Evolutionary conservation across 1,140 invertebrate genomes (phyloP), one percentile per base, ranked within the genome.

Genomic region (Thrips palmi): DNA sequence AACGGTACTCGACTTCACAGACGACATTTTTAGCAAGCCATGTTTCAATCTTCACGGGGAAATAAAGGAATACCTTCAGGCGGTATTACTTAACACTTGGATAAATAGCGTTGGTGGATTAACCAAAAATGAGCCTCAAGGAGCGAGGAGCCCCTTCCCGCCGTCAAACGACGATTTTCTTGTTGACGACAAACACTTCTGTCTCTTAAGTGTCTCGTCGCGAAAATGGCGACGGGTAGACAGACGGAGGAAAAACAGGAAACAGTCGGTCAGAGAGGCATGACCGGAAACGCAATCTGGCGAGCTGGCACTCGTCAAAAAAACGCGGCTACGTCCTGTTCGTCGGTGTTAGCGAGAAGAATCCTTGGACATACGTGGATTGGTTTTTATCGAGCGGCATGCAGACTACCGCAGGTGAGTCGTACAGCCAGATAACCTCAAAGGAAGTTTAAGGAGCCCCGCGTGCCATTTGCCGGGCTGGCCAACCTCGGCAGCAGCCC

Each of bases 11-110:
- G 64, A 59, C 57, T 68, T 68, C 64, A 69, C 56, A 54, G 59
- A 59, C 70, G 66, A 74, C 75, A 78, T 78, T 66, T 77, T 64
- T 51, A 80, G 68, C 69, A 77, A 75, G 71, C 74, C 76, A 79
- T 80, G 70, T 74, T 74, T 74, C 39, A 63, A 44, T 46, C 55
- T 53, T 53, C 56, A 55, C 60, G 55, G 58, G 59, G 59, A 57
- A 62, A 63, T 67, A 67, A 62, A 57, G 45, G 41, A 34, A 50
- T 47, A 46, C 49, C 49, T 44, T 41, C 51, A 39, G 43, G 51
- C 35, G 42, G 49, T 49, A 48, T 51, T 45, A 38, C 41, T 52
- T 43, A 23, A n/a, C 45, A 43, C 25, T 30, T 30, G 32, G 32
- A 45, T 43, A 46, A 37, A 43, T 42, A 39, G 42, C 31, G 23